phyloP scores from a whole-genome alignment of 1,140 invertebrate genomes.

The Plodia interpunctella region DNA sequence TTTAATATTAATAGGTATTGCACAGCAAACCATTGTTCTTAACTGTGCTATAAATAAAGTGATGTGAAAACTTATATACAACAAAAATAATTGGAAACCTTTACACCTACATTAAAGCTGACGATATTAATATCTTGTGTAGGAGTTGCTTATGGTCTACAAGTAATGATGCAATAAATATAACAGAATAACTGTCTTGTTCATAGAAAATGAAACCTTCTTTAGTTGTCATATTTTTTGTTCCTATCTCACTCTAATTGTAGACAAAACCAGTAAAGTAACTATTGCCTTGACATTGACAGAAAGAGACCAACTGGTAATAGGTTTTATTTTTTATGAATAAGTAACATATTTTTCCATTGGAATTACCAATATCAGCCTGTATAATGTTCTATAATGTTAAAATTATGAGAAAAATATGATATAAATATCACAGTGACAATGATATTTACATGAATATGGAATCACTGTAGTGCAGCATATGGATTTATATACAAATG shows the following conservation, averaged over 20 bases:
- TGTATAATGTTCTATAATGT: too few relatives aligned
- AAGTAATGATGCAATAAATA: neutral
- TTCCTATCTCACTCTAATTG: too few relatives aligned
- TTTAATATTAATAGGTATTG: too few relatives aligned
- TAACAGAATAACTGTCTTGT: constrained; percentile 9
- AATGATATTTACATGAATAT: constrained; percentile 37
- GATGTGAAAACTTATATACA: neutral
- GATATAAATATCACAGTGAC: constrained; percentile 48
- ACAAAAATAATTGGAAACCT: neutral
- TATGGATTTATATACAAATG: neutral
- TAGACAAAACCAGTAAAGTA: too few relatives aligned
- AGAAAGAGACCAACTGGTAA: too few relatives aligned
- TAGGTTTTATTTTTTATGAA: too few relatives aligned
- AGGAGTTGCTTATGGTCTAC: constrained; percentile 17
- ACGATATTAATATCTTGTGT: constrained; percentile 48
- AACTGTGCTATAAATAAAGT: too few relatives aligned
- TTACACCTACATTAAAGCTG: constrained; percentile 67
- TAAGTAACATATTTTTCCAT: too few relatives aligned
- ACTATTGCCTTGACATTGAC: too few relatives aligned
- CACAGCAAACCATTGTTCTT: too few relatives aligned
- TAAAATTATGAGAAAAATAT: constrained; percentile 13
- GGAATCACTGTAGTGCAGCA: neutral
- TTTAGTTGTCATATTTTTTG: too few relatives aligned
- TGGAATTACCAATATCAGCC: too few relatives aligned
- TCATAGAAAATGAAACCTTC: constrained; percentile 13